phyloP scores from a whole-genome alignment of 37 sponge, comb jelly and placozoan species.

The Haliclona indistincta region DNA sequence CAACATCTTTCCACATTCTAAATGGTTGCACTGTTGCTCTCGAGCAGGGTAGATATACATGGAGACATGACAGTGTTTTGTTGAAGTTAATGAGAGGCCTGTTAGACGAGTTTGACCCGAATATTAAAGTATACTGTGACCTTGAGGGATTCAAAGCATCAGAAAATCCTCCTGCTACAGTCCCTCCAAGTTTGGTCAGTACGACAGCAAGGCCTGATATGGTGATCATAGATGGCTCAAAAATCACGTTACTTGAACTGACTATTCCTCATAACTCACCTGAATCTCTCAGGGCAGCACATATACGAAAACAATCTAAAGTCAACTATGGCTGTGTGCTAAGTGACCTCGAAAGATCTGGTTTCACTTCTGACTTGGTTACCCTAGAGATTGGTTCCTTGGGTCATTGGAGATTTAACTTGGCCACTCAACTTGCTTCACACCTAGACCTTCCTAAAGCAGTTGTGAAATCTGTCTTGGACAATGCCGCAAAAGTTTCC shows the following conservation, averaged over 20 bases:
- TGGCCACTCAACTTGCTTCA: not conserved
- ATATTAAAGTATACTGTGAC: not conserved
- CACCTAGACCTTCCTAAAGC: not conserved
- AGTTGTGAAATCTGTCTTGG: not conserved
- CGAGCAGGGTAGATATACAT: slow-evolving; percentile 18
- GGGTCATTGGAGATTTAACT: slow-evolving; percentile 1
- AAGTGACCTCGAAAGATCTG: slow-evolving; percentile 9
- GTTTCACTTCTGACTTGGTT: not conserved
- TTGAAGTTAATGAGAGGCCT: not conserved
- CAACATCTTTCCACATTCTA: slow-evolving; percentile 22
- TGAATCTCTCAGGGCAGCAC: slow-evolving; percentile 2
- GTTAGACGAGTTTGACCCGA: not conserved
- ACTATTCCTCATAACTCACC: slow-evolving; percentile 15
- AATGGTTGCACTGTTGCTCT: slow-evolving; percentile 16
- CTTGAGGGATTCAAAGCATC: not conserved
- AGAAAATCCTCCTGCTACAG: slow-evolving; percentile 8
- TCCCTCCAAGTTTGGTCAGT: slow-evolving; percentile 11
- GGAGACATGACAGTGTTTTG: slow-evolving; percentile 22
- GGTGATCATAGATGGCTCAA: not conserved
- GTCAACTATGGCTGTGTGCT: not conserved
- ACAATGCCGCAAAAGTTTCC: not conserved
- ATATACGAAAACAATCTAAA: slow-evolving; percentile 12
- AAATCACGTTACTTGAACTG: slow-evolving; percentile 11
- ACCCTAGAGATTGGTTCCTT: slow-evolving; percentile 34
- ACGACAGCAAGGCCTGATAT: slow-evolving; percentile 28